Evolutionary conservation across 2,113 vertebrate species (phyloP).

Genomic region (Ceyx margarethae): DNA sequence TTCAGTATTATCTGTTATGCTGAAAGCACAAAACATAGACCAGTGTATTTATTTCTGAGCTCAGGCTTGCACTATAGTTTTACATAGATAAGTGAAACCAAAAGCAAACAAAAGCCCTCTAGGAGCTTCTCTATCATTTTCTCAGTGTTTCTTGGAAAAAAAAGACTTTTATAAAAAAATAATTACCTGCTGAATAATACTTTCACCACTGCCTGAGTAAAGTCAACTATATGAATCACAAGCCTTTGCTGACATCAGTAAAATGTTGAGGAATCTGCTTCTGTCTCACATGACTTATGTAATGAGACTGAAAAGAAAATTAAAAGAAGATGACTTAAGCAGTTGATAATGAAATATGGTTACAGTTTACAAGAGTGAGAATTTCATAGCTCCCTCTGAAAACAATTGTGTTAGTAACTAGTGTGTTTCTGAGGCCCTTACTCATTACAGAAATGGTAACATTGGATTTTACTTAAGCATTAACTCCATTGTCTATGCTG

Average conservation of each 20-base stretch:
- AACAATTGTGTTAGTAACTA: neutral
- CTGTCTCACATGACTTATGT: neutral
- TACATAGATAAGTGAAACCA: slow-evolving; percentile 24
- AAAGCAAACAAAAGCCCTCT: slow-evolving; percentile 30
- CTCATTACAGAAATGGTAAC: neutral
- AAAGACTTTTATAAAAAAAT: slow-evolving; percentile 18
- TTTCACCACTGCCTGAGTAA: neutral
- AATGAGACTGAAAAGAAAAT: neutral
- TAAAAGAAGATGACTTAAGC: neutral
- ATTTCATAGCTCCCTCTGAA: neutral
- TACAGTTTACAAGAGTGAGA: neutral
- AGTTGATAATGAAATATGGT: neutral
- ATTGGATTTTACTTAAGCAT: neutral
- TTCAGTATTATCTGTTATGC: neutral
- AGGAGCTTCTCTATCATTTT: slow-evolving; percentile 27
- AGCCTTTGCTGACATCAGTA: neutral
- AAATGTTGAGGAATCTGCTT: neutral
- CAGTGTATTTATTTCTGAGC: neutral
- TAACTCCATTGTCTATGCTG: neutral
- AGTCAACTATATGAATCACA: slow-evolving; percentile 17
- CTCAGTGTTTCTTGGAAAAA: neutral
- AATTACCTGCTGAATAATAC: neutral
- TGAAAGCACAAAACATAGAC: neutral
- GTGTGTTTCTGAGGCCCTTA: neutral
- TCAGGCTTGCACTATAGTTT: neutral